Percentiles rank a stretch among this genome's conserved stretches.
Conservation (phyloP, 2,797 vertebrate species). For the Fistularia tabacaria region DNA sequence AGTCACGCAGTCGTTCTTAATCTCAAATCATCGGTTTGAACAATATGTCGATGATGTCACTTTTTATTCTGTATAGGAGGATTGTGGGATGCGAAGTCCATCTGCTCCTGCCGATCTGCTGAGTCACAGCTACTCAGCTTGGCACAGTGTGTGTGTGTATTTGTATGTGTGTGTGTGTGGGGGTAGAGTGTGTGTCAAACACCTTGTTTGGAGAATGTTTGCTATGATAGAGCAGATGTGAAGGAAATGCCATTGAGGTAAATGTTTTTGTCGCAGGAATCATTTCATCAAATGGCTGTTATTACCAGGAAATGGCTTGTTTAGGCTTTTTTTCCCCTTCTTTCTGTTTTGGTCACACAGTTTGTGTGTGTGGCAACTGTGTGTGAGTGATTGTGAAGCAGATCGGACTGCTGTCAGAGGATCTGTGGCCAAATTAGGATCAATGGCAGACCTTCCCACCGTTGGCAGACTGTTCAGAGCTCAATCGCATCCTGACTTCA, state of each 20-base stretch:
- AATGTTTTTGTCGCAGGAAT: too few relatives aligned
- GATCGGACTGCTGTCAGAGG: conserved; percentile 40
- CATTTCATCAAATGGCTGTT: too few relatives aligned
- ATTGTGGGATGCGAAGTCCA: conserved; percentile 46
- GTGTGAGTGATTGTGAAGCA: conserved; percentile 27
- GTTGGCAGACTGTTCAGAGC: conserved; percentile 42
- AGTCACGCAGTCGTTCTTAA: too few relatives aligned
- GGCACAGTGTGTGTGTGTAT: conserved; percentile 8
- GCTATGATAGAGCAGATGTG: conserved; percentile 4
- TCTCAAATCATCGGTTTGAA: too few relatives aligned
- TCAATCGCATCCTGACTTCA: conserved; percentile 31
- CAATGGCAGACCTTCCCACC: conserved; percentile 51
- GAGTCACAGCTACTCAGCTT: conserved; percentile 59
- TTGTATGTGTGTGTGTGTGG: conserved; percentile 14
- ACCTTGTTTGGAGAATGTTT: not conserved
- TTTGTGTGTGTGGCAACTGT: conserved; percentile 9
- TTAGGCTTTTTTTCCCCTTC: not conserved
- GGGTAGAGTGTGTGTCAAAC: conserved; percentile 15
- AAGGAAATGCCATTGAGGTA: conserved; percentile 3
- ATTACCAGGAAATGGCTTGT: not conserved
- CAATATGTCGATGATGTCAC: conserved; percentile 26
- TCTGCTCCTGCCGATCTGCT: conserved; percentile 62
- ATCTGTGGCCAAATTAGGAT: conserved; percentile 56
- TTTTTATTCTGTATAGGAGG: conserved; percentile 27
- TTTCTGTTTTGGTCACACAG: not conserved